Conservation (phyloP, 2,888 invertebrate genomes). For the Cephalotes varians region DNA sequence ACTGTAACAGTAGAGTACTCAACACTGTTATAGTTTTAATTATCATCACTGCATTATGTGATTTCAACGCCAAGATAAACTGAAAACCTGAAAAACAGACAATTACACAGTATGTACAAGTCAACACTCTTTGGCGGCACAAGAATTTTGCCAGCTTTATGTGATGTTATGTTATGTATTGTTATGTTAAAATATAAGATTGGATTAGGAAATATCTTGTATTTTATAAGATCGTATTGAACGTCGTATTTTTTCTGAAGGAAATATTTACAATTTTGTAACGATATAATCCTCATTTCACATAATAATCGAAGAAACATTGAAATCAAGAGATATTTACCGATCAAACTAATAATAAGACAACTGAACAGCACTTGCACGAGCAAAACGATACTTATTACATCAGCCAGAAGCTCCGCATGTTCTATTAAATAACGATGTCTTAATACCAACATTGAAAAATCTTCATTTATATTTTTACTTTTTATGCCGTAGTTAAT, state of each 20-base stretch:
- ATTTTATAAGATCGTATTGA: too few species aligned
- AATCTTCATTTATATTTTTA: background rate
- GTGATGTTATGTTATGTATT: background rate
- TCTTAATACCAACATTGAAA: background rate
- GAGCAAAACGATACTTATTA: constrained; percentile 27
- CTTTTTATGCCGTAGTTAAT: background rate
- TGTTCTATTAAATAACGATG: constrained; percentile 1
- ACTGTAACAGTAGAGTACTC: constrained; percentile 1
- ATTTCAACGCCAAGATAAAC: constrained; percentile 8
- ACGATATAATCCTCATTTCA: background rate
- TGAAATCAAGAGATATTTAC: constrained; percentile 11
- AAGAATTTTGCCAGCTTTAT: background rate
- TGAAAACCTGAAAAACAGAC: constrained; percentile 29
- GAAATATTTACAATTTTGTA: background rate
- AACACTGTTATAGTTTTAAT: background rate
- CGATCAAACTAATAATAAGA: constrained; percentile 27
- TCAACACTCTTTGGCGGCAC: background rate
- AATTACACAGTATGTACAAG: background rate
- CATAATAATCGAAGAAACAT: background rate
- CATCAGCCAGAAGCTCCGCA: constrained; percentile 10
- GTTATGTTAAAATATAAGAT: background rate
- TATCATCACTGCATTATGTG: background rate
- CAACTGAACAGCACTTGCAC: constrained; percentile 29
- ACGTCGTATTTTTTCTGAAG: background rate
- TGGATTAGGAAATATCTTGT: background rate